Base-by-base conservation (phyloP, 2,888 invertebrate genomes). In the Oconnorella tubifera region DNA sequence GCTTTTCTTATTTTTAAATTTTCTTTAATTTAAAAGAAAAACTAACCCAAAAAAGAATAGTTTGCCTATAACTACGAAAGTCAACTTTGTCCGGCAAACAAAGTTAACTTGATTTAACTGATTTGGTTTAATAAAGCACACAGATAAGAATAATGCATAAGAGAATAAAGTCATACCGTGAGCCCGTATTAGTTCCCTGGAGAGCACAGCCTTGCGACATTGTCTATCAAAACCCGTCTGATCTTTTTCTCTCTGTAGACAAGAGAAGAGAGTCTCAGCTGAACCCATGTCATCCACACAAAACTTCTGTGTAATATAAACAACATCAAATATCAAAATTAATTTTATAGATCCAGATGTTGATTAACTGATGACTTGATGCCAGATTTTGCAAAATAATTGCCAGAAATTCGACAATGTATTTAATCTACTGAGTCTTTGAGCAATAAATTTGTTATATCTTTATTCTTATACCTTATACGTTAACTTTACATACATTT, bases 201-300 rank as follows among this genome's bases (percentile, higher is more conserved):
- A 29, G 29, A 67, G n/a, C 4, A 67, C 6, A 25, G 95, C 87
- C 62, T 88, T 84, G 77, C 89, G 89, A 78, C 96, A 97, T 69
- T 88, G 89, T 64, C 88, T 87, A 78, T 91, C 90, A 82, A 95
- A 94, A 28, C 87, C 86, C 0, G 86, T 83, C 75, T 90, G 88
- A 76, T 91, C 89, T 75, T 89, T 90, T 77, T 89, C 87, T 67
- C 84, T 85, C 86, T 88, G 82, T 59, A 86, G 84, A 73, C 79
- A 82, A 27, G 74, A 73, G 29, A 80, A 66, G 14, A 78, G 68
- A 51, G 75, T 70, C 4, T 50, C 23, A 2, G 66, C 61, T n/a
- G 63, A 29, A n/a, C 28, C n/a, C 50, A 60, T 48, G 32, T 59
- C 61, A 2, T 66, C 66, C n/a, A n/a, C 29, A 55, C 69, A 69